A percentile compares a stretch with the other conserved stretches of the same genome.
phyloP scores from a whole-genome alignment of 2,797 vertebrate genomes.

The Falco columbarius region DNA sequence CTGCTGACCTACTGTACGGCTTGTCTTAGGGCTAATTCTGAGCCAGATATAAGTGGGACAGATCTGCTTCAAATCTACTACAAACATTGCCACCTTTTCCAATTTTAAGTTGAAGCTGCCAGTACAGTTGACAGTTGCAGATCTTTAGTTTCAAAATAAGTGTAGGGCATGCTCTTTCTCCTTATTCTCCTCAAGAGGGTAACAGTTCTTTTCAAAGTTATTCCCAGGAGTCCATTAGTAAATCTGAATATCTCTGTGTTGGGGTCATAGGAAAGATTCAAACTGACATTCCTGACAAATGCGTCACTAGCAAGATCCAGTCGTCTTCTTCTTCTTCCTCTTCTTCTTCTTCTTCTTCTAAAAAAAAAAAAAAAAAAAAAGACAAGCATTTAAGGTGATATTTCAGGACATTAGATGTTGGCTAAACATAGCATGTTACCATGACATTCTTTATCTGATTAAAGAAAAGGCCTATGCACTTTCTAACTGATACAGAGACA shows the following conservation, averaged over 20 bases:
- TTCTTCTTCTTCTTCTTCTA: no score
- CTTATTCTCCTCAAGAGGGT: constrained; percentile 45
- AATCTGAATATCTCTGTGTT: constrained; percentile 15
- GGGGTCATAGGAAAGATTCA: constrained; percentile 60
- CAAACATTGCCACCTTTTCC: background rate
- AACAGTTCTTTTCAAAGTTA: constrained; percentile 51
- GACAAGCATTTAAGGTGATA: background rate
- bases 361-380: background rate
- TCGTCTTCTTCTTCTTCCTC: background rate
- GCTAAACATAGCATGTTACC: background rate
- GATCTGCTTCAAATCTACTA: background rate
- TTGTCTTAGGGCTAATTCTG: background rate
- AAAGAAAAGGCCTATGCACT: background rate
- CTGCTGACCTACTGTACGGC: background rate
- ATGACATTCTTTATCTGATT: background rate
- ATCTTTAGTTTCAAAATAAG: constrained; percentile 57
- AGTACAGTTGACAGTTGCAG: background rate
- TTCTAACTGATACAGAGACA: background rate
- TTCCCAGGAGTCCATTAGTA: constrained; percentile 53
- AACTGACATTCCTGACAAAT: constrained; percentile 55
- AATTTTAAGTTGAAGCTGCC: background rate
- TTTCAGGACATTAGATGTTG: background rate
- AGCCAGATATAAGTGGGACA: background rate
- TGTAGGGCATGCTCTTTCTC: constrained; percentile 33
- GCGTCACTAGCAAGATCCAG: background rate